These are phyloP conservation scores for Alviniconcha marisindica DNA, from an alignment of 1,140 invertebrate species.

Conservation along the genomic window DNA sequence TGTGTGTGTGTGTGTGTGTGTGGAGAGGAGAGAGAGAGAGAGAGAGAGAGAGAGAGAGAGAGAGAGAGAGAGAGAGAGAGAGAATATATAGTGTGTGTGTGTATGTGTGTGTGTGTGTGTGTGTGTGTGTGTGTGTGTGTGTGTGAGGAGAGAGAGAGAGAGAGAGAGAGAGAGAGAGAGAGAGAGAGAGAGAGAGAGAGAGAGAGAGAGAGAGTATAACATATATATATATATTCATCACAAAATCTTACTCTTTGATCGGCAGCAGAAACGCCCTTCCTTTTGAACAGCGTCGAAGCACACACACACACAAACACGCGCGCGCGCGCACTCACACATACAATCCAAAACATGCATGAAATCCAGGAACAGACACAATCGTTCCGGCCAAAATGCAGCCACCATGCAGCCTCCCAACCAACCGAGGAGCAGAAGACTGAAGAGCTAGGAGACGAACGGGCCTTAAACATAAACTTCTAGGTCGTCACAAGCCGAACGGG, in stretches of 20 bases:
- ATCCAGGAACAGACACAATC: too few relatives aligned
- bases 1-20: neutral
- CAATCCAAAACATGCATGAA: neutral
- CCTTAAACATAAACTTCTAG: too few relatives aligned
- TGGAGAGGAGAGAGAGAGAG: neutral
- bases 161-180: conserved; percentile 39
- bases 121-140: too few relatives aligned
- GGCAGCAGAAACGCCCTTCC: too few relatives aligned
- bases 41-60: neutral
- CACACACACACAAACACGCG: conserved; percentile 3
- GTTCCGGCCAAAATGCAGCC: too few relatives aligned
- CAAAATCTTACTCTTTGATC: neutral
- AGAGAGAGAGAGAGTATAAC: neutral
- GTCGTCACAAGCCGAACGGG: too few relatives aligned
- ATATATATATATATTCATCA: neutral
- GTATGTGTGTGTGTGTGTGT: too few relatives aligned
- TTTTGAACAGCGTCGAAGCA: too few relatives aligned
- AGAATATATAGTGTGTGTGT: too few relatives aligned
- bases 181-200: conserved; percentile 31
- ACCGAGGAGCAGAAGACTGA: too few relatives aligned
- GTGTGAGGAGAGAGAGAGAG: neutral
- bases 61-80: conserved; percentile 33
- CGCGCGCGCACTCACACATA: neutral
- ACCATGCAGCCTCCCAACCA: too few relatives aligned
- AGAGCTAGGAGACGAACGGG: too few relatives aligned